Conservation (phyloP, 2,888 invertebrate species). For the Meliscaeva auricollis region DNA sequence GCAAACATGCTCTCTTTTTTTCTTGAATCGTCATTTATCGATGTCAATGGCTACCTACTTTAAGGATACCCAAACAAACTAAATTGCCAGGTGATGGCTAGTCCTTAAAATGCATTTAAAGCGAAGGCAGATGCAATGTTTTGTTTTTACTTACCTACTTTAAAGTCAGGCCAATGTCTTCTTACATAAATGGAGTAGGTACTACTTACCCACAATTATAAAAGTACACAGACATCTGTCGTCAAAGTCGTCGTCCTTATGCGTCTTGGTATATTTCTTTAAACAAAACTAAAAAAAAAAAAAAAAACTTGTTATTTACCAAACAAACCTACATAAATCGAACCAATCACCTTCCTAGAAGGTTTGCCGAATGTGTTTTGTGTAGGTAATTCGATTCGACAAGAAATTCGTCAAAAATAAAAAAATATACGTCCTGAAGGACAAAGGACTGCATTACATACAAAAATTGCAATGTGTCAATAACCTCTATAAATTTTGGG, state of each 20-base stretch:
- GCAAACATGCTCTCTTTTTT: background rate
- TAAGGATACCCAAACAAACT: conserved; percentile 18
- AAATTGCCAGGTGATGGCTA: conserved; percentile 62
- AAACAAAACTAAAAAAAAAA: background rate
- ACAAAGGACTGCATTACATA: conserved; percentile 59
- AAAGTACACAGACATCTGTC: conserved; percentile 60
- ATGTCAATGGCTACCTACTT: conserved; percentile 32
- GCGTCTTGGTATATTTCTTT: conserved; percentile 55
- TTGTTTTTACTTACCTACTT: conserved; percentile 13
- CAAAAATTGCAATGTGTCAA: conserved; percentile 66
- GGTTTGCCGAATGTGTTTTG: conserved; percentile 43
- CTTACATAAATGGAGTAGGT: conserved; percentile 52
- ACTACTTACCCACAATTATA: conserved; percentile 18
- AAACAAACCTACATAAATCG: conserved; percentile 33
- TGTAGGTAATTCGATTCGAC: conserved; percentile 60
- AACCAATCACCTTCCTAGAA: conserved; percentile 47
- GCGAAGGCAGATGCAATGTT: conserved; percentile 62
- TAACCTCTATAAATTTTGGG: conserved; percentile 59
- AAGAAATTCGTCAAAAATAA: conserved; percentile 32
- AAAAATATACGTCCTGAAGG: conserved; percentile 35
- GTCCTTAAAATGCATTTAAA: conserved; percentile 54
- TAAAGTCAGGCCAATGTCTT: conserved; percentile 58
- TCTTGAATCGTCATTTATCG: background rate
- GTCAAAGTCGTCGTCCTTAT: conserved; percentile 44
- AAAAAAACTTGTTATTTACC: conserved; percentile 38